Evolutionary conservation across 2,113 vertebrate species (phyloP).

Genomic region (Sebastes fasciatus): DNA sequence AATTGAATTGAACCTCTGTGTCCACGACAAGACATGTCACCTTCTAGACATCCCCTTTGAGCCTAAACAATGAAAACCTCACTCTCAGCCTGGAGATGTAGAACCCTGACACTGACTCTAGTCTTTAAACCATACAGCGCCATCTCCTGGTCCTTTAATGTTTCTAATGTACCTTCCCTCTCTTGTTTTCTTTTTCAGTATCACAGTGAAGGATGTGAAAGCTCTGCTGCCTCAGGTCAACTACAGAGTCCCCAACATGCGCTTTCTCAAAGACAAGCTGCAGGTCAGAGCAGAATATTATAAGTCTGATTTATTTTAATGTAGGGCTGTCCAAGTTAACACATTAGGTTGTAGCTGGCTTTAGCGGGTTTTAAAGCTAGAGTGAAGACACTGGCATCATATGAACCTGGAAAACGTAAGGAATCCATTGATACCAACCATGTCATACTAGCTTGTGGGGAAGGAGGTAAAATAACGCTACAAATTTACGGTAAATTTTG

Average conservation of each 20-base stretch:
- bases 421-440: too few relatives aligned
- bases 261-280: conserved; percentile 89
- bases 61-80: neutral
- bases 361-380: too few relatives aligned
- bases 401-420: too few relatives aligned
- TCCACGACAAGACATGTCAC: neutral
- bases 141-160: conserved; percentile 39
- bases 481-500: too few relatives aligned
- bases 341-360: too few relatives aligned
- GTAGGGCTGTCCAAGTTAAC: too few relatives aligned
- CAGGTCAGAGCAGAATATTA: conserved; percentile 76
- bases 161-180: neutral
- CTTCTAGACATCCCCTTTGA: neutral
- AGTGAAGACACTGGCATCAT: too few relatives aligned
- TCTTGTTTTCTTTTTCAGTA: conserved; percentile 65
- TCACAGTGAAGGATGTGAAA: conserved; percentile 90
- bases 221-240: conserved; percentile 89
- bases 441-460: too few relatives aligned
- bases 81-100: neutral
- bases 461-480: too few relatives aligned
- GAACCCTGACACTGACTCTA: neutral
- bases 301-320: neutral
- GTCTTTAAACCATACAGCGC: neutral
- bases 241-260: conserved; percentile 90
- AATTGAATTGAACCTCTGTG: neutral